Base-by-base conservation (phyloP, 2,888 invertebrate genomes). In the Melanotus villosus region DNA sequence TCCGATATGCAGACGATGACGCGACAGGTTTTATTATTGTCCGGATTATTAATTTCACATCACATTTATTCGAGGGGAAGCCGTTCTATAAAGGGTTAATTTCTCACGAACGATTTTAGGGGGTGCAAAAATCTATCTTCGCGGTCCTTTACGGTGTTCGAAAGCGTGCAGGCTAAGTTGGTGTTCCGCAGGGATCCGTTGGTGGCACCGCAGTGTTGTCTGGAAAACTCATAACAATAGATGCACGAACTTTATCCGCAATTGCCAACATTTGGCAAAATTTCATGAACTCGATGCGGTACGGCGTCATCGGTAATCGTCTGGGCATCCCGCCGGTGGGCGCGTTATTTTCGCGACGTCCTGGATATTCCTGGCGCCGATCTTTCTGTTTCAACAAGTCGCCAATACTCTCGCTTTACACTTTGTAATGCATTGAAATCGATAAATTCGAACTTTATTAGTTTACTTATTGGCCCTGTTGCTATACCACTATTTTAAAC, bases 341-440 rank as follows among this genome's bases (percentile, higher is more conserved):
- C 72, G 73, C 73, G 72, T 74, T 76, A 77, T 75, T 73, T 77
- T 75, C 72, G 74, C 71, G 73, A 58, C 72, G 73, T 70, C 71
- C 68, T 75, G 71, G 68, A 73, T 77, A 77, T 76, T 76, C 72
- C 70, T 68, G 73, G 73, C 66, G 68, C 58, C 64, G 64, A 58
- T 71, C 65, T 68, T 63, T 57, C 64, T 52, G 64, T 58, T 68
- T 52, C 64, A 62, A 58, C 63, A 50, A 58, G 58, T 65, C 59
- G 52, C 32, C 21, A 23, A 52, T 52, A 18, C 6, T 41, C 41
- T 7, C 2, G 41, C 16, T 41, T 16, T 9, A 9, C 16, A 34
- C 3, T 34, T 34, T 1, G 12, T 12, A 34, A 12, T 10, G 32
- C 32, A 9, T 2, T 32, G 5, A 5, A 34, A 34, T 12, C n/a